Conservation (phyloP, 2,113 vertebrate genomes). For the Sialia sialis region DNA sequence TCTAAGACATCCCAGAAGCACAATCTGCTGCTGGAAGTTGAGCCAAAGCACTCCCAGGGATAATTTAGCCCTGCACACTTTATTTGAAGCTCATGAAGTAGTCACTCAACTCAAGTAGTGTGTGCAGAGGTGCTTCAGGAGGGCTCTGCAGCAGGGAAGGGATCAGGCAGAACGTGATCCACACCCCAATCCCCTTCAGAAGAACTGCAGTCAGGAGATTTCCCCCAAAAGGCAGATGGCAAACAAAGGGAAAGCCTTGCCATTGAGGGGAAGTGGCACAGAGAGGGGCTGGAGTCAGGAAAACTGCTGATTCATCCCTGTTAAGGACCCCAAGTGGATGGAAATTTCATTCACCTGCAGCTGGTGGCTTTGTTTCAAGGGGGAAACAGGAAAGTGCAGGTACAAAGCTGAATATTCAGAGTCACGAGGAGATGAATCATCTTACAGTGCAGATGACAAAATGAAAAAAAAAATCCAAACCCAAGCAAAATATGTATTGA, state of each 20-base stretch:
- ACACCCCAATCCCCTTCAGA: not conserved
- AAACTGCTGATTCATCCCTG: not conserved
- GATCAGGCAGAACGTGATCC: not conserved
- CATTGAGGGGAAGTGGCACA: not conserved
- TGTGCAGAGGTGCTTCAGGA: not conserved
- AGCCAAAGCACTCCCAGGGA: not conserved
- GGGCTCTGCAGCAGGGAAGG: not conserved
- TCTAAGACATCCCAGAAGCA: not conserved
- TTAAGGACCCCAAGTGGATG: not conserved
- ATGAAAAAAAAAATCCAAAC: not conserved
- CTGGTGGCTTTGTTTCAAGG: not conserved
- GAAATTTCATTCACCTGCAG: not conserved
- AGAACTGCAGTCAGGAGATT: not conserved
- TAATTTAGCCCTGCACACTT: not conserved
- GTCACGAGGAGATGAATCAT: not conserved
- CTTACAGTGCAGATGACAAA: not conserved
- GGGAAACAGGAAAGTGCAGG: not conserved
- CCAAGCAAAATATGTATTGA: not conserved
- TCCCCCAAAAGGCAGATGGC: not conserved
- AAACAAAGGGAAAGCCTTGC: not conserved
- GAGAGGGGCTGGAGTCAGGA: not conserved
- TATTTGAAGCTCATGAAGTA: not conserved
- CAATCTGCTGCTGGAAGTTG: not conserved
- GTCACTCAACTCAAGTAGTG: not conserved
- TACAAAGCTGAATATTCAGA: not conserved